These are phyloP conservation scores for Sebastes trivittatus DNA, from an alignment of 2,797 vertebrate genomes.

Conservation along the genomic window DNA sequence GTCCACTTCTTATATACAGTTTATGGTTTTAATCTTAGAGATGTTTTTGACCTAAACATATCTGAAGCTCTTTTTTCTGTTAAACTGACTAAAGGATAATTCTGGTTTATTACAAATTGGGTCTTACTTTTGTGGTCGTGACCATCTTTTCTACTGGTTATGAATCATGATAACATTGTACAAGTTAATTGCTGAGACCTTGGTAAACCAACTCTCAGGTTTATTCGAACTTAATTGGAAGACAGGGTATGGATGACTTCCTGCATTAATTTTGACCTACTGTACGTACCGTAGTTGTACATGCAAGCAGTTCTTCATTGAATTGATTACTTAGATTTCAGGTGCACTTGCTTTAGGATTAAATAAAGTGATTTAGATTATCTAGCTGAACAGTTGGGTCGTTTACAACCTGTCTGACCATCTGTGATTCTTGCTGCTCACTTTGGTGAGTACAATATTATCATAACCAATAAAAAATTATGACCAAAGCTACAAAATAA, in stretches of 20 bases:
- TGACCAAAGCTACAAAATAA: background rate
- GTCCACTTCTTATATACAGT: too few species aligned
- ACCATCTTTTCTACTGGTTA: background rate
- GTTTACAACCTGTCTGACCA: background rate
- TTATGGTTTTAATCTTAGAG: background rate
- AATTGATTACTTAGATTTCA: background rate
- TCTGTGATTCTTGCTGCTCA: background rate
- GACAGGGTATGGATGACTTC: background rate
- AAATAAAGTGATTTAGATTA: background rate
- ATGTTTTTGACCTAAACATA: background rate
- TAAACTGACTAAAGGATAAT: background rate
- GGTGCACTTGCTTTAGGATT: background rate
- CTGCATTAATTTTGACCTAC: background rate
- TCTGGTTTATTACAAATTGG: background rate
- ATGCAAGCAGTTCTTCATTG: background rate
- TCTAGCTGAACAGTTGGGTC: background rate
- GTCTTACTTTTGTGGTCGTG: background rate
- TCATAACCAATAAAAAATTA: background rate
- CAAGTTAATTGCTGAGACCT: background rate
- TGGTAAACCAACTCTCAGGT: background rate
- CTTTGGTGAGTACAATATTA: background rate
- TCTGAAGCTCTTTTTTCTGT: background rate
- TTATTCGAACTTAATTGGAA: background rate
- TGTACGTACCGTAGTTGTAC: background rate
- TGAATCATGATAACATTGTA: background rate